phyloP scores from a whole-genome alignment of 2,113 vertebrate species.

The Xerus inauris region DNA sequence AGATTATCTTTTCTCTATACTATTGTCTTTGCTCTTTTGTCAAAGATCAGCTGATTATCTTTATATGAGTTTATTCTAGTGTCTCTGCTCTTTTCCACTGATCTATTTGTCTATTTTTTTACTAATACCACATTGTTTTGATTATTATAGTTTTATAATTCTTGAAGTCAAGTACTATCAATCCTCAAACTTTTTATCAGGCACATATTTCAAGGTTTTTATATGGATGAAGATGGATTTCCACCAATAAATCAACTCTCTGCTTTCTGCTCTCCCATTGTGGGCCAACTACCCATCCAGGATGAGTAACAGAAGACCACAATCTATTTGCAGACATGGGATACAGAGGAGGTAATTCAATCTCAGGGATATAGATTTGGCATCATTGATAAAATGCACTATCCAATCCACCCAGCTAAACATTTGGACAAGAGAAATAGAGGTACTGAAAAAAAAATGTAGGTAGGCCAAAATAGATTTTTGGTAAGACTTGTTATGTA shows the following conservation, averaged over 20 bases:
- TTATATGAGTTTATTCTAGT: neutral
- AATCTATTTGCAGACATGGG: neutral
- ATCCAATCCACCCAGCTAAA: slow-evolving; percentile 16
- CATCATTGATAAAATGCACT: slow-evolving; percentile 35
- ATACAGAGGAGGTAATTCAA: neutral
- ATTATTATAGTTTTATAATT: neutral
- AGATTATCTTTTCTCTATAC: neutral
- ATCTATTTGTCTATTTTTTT: neutral
- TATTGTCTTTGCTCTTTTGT: neutral
- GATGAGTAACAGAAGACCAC: neutral
- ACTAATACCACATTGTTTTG: neutral
- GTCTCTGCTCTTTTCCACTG: neutral
- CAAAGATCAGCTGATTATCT: neutral
- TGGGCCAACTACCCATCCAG: neutral
- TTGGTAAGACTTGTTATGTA: neutral
- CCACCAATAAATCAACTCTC: neutral
- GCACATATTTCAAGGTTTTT: neutral
- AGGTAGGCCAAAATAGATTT: slow-evolving; percentile 10
- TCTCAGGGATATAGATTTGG: neutral
- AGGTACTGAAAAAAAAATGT: neutral
- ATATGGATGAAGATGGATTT: neutral
- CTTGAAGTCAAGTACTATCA: neutral
- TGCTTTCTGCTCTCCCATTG: neutral
- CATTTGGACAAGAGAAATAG: slow-evolving; percentile 24
- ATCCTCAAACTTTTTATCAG: neutral